A percentile compares a stretch with the other conserved stretches of the same genome.
These are phyloP conservation scores for Chaenodraco wilsoni DNA, from an alignment of 2,797 vertebrate genomes.

Conservation along the genomic window DNA sequence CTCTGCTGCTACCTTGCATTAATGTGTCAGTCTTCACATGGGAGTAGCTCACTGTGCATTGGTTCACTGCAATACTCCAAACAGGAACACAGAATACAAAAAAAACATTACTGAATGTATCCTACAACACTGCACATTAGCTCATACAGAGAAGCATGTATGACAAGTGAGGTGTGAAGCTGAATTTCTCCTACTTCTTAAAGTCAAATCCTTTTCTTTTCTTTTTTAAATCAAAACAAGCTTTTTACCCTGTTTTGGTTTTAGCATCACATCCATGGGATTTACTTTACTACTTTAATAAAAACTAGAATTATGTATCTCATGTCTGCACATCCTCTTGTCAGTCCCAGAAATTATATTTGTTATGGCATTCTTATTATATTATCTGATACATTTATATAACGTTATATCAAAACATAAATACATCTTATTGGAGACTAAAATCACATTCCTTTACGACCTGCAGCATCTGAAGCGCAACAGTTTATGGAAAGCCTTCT, in stretches of 20 bases:
- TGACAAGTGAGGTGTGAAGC: constrained; percentile 9
- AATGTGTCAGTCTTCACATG: constrained; percentile 19
- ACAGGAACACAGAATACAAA: constrained; percentile 16
- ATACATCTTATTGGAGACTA: constrained; percentile 11
- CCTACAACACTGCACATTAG: background rate
- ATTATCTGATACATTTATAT: background rate
- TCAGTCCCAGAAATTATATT: background rate
- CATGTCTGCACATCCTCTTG: background rate
- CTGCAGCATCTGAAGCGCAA: constrained; percentile 89
- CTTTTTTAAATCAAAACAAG: background rate
- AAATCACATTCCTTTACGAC: constrained; percentile 44
- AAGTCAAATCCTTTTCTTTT: background rate
- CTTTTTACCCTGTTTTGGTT: background rate
- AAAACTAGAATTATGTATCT: background rate
- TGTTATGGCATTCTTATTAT: background rate
- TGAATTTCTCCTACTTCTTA: background rate
- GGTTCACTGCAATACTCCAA: background rate
- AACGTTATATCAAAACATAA: constrained; percentile 15
- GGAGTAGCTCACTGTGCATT: constrained; percentile 17
- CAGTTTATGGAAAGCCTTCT: constrained; percentile 97
- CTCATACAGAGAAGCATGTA: background rate
- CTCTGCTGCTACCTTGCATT: constrained; percentile 4
- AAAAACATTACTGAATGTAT: background rate
- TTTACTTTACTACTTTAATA: background rate
- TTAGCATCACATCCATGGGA: background rate